Evolutionary conservation across 1,140 invertebrate species (phyloP), one percentile per base, ranked within the genome.

Genomic region (Phenacoccus solenopsis): DNA sequence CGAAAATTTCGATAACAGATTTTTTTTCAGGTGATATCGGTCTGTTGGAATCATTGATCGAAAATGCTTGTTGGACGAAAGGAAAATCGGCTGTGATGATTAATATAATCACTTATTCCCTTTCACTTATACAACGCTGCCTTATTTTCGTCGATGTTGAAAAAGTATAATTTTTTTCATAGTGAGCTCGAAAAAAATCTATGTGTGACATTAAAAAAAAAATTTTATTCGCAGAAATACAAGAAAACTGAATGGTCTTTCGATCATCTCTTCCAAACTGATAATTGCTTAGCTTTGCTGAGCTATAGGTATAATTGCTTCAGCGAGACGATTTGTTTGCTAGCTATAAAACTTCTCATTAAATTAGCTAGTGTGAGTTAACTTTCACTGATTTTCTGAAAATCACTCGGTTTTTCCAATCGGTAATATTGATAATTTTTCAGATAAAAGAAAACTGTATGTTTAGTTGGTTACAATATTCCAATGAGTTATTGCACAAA

Each of bases 401-500:
- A n/a, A n/a, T n/a, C 30, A 5, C 30, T 32, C 30, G 30, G 13
- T 7, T 32, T 32, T 32, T 7, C 13, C 30, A 32, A n/a, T n/a
- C n/a, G n/a, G 9, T n/a, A 59, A 59, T 9, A 20, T 22, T 59
- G 56, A 22, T 25, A 4, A 24, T 49, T 49, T n/a, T 24, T 3
- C 59, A 64, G 59, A 64, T 16, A 10, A 64, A 64, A 64, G 59
- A 64, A 64, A 64, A 64, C 16, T 64, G 59, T 16, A 64, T 64
- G 59, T 64, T 64, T 27, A 64, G 59, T 24, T 64, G 59, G 59
- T 16, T 64, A 16, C 59, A 64, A 16, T 64, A 64, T 25, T 64
- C 59, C 3, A 64, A 64, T 16, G 59, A 64, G 20, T 27, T 64
- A 25, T 27, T 64, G 13, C 59, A 64, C 12, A 64, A 64, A 64